Base-by-base conservation (phyloP, 1,140 invertebrate species). In the Phocides pigmalion region DNA sequence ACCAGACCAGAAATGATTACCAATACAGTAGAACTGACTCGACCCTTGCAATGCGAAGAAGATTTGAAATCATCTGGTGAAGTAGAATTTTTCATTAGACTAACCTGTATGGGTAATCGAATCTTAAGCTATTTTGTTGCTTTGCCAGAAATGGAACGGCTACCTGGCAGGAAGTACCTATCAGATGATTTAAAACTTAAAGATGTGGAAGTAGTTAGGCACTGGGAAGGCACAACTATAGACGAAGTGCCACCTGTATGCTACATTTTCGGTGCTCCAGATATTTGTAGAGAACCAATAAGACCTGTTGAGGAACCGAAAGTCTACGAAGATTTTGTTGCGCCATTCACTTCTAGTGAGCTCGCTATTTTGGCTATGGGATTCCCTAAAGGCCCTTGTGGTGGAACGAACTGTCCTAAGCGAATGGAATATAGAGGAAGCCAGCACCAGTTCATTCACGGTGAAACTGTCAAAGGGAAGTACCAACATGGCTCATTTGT, bases 331-430 rank as follows among this genome's bases (percentile, higher is more conserved):
- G 84, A 89, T 5, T 91, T 77, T 61, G 75, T 82, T 4, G 86
- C 87, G 19, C 89, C 89, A 15, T 90, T 76, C 62, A 88, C 89
- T 41, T 35, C 50, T 1, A 84, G 79, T 59, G 89, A 91, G 62
- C 61, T 91, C 9, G 81, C 80, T 3, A 90, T 91, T 44, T 67
- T 91, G 28, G 72, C 87, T 2, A 91, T 91, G 89, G 89, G 89
- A 14, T 91, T 91, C 54, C 89, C 89, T 4, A 91, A 90, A 71
- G 89, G 89, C 0, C 89, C 89, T 41, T 91, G 89, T 70, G 87
- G 87, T 47, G 89, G 89, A 20, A 89, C 84, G 0, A 91, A 91
- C 46, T 91, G 89, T 74, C 82, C 82, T 6, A 89, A 86, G 68
- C 75, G 89, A 53, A 89, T 91, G 86, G 85, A 90, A 0, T 89